Base-by-base conservation (phyloP, 2,113 vertebrate species). In the Sapayoa aenigma region DNA sequence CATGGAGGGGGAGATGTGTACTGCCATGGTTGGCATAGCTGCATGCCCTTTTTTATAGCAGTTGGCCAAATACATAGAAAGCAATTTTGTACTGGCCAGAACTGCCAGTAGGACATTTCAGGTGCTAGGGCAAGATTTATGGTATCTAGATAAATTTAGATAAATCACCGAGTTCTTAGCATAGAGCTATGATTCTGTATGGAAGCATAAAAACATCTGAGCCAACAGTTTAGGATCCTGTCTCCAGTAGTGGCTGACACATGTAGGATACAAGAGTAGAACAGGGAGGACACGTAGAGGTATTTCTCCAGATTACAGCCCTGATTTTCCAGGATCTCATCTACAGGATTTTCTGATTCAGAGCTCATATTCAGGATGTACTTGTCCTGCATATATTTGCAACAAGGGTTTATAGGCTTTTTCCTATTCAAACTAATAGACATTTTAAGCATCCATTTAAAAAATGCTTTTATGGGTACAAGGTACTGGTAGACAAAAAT, bases 281-380 rank as follows among this genome's bases (percentile, higher is more conserved):
- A 35, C 30, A n/a, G 14, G 24, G 42, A 78, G 27, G 31, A 81
- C 16, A 24, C 11, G 20, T 19, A 55, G 50, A 0, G 0, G 6
- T 35, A 55, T 80, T 86, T 88, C 44, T 59, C 33, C 12, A 86
- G 25, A 76, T 63, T 69, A 80, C 7, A 17, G 22, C 9, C 39
- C 19, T 24, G 41, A 12, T 0, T 0, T 87, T 62, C 23, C 77
- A 82, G 22, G 19, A 52, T 67, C 9, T 83, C 47, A 44, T 2
- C 50, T 80, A 27, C 14, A 79, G 23, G 53, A 68, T 22, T 82
- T 96, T 66, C 50, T 69, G 55, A 84, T 42, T 42, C 44, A 82
- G 41, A 87, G 35, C 13, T 72, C 37, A 16, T 49, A n/a, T 1
- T 42, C 56, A 55, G 19, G 23, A 53, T 30, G 13, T 25, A 33